Percentiles rank a stretch among this genome's conserved stretches.
These are phyloP conservation scores for Cervus canadensis DNA, from an alignment of 2,113 vertebrate genomes.

Conservation along the genomic window DNA sequence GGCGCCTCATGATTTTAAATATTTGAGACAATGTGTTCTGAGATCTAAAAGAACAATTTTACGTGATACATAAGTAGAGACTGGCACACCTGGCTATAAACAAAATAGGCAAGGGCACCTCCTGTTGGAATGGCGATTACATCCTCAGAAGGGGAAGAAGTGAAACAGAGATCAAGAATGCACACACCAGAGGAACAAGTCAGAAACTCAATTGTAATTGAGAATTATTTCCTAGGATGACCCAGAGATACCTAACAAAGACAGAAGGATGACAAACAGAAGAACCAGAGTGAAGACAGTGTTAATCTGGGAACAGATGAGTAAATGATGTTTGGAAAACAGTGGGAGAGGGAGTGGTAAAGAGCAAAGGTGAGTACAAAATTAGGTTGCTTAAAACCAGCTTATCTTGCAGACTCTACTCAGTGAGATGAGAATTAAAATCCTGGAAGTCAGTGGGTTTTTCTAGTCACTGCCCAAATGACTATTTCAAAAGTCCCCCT, in stretches of 20 bases:
- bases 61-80: not conserved
- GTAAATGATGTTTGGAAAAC: not conserved
- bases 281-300: not conserved
- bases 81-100: not conserved
- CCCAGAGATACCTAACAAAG: not conserved
- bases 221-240: not conserved
- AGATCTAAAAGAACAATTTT: not conserved
- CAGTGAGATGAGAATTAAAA: not conserved
- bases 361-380: not conserved
- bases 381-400: not conserved
- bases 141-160: not conserved
- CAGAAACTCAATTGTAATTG: not conserved
- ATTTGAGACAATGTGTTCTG: not conserved
- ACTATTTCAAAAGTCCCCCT: not conserved
- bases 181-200: not conserved
- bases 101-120: not conserved
- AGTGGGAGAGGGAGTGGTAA: not conserved
- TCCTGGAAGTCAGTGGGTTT: not conserved
- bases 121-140: not conserved
- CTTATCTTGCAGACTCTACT: not conserved
- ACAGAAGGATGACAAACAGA: not conserved
- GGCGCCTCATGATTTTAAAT: not conserved
- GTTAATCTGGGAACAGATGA: not conserved
- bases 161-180: not conserved
- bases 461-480: not conserved